Evolutionary conservation across 2,888 invertebrate species (phyloP).

Genomic region (Anticlea derivata): DNA sequence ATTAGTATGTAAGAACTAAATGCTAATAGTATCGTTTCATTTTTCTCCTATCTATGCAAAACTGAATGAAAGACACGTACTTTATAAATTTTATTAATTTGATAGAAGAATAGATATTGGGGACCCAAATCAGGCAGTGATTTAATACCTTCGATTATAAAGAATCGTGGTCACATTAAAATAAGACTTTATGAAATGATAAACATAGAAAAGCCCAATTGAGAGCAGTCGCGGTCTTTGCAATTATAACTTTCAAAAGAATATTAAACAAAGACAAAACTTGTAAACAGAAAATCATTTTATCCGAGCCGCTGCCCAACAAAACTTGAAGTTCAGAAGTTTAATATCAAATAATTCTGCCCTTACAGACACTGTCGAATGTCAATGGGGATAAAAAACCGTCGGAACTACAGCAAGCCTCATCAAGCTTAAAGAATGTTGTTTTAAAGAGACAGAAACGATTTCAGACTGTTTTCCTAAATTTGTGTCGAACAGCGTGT

Average conservation of each 20-base stretch:
- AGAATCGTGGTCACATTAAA: no score
- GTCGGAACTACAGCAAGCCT: background rate
- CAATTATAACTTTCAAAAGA: slow-evolving; percentile 11
- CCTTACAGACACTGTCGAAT: slow-evolving; percentile 2
- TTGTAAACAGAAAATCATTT: slow-evolving; percentile 25
- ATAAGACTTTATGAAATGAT: no score
- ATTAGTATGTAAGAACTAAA: no score
- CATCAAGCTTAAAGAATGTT: background rate
- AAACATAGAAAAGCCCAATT: background rate
- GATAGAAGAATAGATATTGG: no score
- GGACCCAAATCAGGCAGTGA: no score
- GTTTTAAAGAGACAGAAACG: background rate
- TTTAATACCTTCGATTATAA: no score
- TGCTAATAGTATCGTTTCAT: no score
- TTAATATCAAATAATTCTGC: slow-evolving; percentile 19
- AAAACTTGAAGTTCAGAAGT: slow-evolving; percentile 29
- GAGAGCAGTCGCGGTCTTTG: background rate
- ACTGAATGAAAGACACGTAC: no score
- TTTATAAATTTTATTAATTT: no score
- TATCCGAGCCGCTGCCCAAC: slow-evolving; percentile 27
- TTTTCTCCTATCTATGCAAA: no score
- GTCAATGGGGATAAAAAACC: background rate
- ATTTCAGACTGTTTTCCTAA: background rate
- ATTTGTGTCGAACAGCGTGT: background rate
- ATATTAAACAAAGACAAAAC: slow-evolving; percentile 21